Evolutionary conservation across 2,113 vertebrate genomes (phyloP).

Genomic region (Chamaetylas fuelleborni): DNA sequence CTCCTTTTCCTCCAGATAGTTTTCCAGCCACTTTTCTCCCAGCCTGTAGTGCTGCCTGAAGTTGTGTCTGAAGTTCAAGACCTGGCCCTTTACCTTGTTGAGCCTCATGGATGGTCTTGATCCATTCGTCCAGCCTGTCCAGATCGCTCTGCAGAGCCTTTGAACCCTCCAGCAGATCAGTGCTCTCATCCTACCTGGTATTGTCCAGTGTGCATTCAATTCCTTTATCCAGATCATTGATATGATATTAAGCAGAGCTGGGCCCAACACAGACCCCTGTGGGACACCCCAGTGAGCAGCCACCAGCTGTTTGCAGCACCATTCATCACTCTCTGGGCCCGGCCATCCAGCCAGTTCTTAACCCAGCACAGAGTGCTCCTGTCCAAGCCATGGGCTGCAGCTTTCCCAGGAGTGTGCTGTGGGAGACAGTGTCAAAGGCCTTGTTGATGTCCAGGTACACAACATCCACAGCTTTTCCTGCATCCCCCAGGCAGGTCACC

Average conservation of each 20-base stretch:
- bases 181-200: accelerated
- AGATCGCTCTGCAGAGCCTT: not conserved
- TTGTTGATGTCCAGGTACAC: not conserved
- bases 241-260: not conserved
- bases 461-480: not conserved
- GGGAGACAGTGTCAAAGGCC: not conserved
- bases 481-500: not conserved
- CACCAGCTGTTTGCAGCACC: too few relatives aligned
- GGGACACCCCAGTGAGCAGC: too few relatives aligned
- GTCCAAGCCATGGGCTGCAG: not conserved
- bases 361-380: not conserved
- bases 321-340: not conserved
- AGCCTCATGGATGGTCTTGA: not conserved
- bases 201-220: accelerated
- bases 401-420: not conserved
- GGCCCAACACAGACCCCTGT: not conserved
- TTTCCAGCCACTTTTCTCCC: not conserved
- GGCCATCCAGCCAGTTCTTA: not conserved
- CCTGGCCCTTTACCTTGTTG: not conserved
- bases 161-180: not conserved
- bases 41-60: not conserved
- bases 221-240: not conserved
- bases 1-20: not conserved
- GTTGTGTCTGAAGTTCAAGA: not conserved
- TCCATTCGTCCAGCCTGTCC: not conserved